Conservation (phyloP, 1,140 invertebrate species). For the Contarinia nasturtii region DNA sequence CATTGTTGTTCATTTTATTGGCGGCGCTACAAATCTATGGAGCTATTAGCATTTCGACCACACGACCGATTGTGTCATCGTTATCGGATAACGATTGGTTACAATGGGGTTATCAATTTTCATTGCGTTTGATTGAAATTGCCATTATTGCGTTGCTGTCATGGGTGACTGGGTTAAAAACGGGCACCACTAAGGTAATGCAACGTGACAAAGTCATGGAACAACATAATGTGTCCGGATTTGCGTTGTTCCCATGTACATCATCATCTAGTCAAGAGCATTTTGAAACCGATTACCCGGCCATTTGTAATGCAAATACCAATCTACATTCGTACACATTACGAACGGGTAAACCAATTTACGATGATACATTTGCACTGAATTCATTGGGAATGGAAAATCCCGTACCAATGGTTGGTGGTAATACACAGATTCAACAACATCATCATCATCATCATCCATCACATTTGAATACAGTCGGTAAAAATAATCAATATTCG, state of each 20-base stretch:
- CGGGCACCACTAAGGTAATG: conserved; percentile 24
- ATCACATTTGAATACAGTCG: conserved; percentile 3
- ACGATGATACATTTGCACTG: conserved; percentile 32
- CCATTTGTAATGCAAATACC: conserved; percentile 67
- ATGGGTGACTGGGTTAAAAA: conserved; percentile 57
- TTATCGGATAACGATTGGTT: conserved; percentile 42
- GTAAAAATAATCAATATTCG: not conserved
- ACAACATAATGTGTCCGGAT: conserved; percentile 39
- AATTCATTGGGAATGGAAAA: conserved; percentile 10
- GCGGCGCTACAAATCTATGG: conserved; percentile 67
- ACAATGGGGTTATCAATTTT: conserved; percentile 77
- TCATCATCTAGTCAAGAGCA: conserved; percentile 60
- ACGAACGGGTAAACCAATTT: conserved; percentile 54
- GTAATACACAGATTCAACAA: conserved; percentile 13
- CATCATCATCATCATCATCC: conserved; percentile 3
- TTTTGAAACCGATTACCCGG: conserved; percentile 57
- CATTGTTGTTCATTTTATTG: conserved; percentile 61
- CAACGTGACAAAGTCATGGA: conserved; percentile 32
- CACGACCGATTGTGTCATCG: conserved; percentile 15
- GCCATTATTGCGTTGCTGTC: conserved; percentile 61
- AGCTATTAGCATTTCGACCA: conserved; percentile 27
- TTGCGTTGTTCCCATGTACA: conserved; percentile 56
- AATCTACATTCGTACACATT: conserved; percentile 66
- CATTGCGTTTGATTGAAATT: conserved; percentile 62
- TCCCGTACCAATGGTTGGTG: not conserved